Base-by-base conservation (phyloP, 2,888 invertebrate genomes). In the Lacanobia wlatinum region DNA sequence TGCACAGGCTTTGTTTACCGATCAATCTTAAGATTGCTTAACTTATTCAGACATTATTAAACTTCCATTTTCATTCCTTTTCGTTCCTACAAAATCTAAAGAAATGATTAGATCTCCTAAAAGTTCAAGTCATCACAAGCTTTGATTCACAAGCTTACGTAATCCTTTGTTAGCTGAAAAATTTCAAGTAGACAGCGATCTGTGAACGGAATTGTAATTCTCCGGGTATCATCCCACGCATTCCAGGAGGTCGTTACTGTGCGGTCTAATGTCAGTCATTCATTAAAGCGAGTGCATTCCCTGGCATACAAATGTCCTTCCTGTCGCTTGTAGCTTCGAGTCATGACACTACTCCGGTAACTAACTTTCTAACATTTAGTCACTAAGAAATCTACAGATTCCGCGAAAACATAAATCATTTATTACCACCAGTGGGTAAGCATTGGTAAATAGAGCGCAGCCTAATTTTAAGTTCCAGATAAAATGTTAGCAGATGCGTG, bases 301-400 rank as follows among this genome's bases (percentile, higher is more conserved):
- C 88, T 87, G 82, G 92, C 91, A 94, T 92, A 93, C 93, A 90
- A 93, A 92, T 92, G 90, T 89, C 90, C 90, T 92, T 91, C 88
- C 90, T 88, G 86, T 76, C 84, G 83, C 75, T 85, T 86, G 78
- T 84, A 84, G 76, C 82, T 72, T 74, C 78, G 74, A 76, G 78
- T 76, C 84, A 82, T 74, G 75, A 70, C 80, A 83, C 80, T 69
- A 66, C 69, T 67, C 55, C 60, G 52, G 63, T 70, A 77, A 76
- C 83, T 72, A 87, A 90, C 90, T 92, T 92, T 92, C 90, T 91
- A 92, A 87, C 84, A 82, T 85, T 86, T 84, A 85, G 85, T 85
- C 74, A 85, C 80, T 83, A 76, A 73, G 28, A 82, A 82, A 63
- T 71, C 55, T 68, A 73, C 50, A 73, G 64, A 56, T 75, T 76